Evolutionary conservation across 2,113 vertebrate genomes (phyloP).

Genomic region (Saguinus midas): DNA sequence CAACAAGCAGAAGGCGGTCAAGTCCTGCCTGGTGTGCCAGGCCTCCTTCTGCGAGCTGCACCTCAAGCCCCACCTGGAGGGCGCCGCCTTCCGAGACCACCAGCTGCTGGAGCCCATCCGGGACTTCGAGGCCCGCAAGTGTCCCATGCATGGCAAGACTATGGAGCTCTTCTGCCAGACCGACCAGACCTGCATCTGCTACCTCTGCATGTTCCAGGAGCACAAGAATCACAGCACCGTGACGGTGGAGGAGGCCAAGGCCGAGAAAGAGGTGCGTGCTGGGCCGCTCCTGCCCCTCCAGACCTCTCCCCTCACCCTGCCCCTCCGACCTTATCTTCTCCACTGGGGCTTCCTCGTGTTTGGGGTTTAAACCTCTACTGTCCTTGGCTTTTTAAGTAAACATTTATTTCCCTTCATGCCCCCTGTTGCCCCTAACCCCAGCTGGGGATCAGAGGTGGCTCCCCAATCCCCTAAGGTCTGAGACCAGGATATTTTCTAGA

Average conservation of each 20-base stretch:
- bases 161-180: slow-evolving; percentile 95
- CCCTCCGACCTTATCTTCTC: not conserved
- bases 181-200: slow-evolving; percentile 92
- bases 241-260: slow-evolving; percentile 88
- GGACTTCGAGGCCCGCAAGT: slow-evolving; percentile 91
- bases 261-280: slow-evolving; percentile 86
- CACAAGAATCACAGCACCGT: slow-evolving; percentile 91
- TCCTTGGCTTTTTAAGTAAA: not conserved
- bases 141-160: slow-evolving; percentile 89
- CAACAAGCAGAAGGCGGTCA: slow-evolving; percentile 92
- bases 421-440: fast-evolving
- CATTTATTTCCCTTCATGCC: not conserved
- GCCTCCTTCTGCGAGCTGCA: slow-evolving; percentile 96
- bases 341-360: fast-evolving
- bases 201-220: slow-evolving; percentile 92
- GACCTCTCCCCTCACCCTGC: fast-evolving
- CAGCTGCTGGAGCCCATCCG: slow-evolving; percentile 92
- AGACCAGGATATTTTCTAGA: not conserved
- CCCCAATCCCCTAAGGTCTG: not conserved
- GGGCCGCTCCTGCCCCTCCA: fast-evolving
- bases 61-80: slow-evolving; percentile 94
- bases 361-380: not conserved
- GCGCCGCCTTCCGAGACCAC: slow-evolving; percentile 95
- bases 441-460: not conserved
- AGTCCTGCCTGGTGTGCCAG: slow-evolving; percentile 96